Conservation (phyloP, 92 coral and sea anemone genomes). For the Epizoanthus fatuus region DNA sequence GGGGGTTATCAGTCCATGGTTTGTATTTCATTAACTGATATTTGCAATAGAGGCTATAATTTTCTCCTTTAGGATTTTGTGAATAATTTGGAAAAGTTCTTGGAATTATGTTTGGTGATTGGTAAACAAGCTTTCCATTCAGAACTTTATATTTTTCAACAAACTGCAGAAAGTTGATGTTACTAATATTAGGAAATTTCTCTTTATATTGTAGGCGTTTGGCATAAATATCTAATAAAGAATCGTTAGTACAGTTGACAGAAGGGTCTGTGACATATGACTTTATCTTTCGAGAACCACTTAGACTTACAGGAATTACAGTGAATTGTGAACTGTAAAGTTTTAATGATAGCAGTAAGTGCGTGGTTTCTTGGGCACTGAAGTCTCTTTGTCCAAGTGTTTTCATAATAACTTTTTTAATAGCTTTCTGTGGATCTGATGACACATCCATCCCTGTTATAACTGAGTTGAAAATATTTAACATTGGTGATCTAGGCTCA, state of each 20-base stretch:
- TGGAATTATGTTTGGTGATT: conserved; percentile 41
- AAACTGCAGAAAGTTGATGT: conserved; percentile 22
- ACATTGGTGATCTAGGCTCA: conserved; percentile 52
- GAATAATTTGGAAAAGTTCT: conserved; percentile 41
- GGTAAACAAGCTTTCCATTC: conserved; percentile 37
- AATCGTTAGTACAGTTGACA: conserved; percentile 23
- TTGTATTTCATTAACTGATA: too few relatives aligned
- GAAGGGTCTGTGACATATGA: conserved; percentile 1
- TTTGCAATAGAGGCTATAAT: too few relatives aligned
- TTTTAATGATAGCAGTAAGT: not conserved
- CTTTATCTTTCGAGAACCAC: conserved; percentile 47
- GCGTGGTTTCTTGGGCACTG: conserved; percentile 52
- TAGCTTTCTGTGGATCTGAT: conserved; percentile 35
- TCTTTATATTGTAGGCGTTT: conserved; percentile 5
- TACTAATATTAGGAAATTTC: conserved; percentile 26
- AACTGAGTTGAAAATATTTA: conserved; percentile 35
- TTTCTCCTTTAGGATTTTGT: conserved; percentile 7
- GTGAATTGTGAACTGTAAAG: conserved; percentile 26
- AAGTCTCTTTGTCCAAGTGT: conserved; percentile 20
- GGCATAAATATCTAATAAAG: conserved; percentile 40
- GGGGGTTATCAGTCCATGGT: too few relatives aligned
- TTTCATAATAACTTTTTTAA: conserved; percentile 14
- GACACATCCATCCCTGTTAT: conserved; percentile 6
- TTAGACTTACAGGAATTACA: conserved; percentile 10
- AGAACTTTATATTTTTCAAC: conserved; percentile 22